Evolutionary conservation across 2,113 vertebrate genomes (phyloP), one percentile per base, ranked within the genome.

Genomic region (Sapayoa aenigma): DNA sequence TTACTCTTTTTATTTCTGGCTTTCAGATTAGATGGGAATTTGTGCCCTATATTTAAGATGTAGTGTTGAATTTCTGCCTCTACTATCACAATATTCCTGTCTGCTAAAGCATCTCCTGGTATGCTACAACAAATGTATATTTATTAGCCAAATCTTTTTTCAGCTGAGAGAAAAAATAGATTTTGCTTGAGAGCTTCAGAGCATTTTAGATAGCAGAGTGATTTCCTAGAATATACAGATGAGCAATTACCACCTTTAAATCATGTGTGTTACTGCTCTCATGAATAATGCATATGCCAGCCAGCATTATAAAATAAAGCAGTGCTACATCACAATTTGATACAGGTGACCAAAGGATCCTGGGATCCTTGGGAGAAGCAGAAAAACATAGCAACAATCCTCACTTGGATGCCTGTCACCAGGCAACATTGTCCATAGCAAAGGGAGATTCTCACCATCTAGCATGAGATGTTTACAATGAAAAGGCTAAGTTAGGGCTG

Each of bases 131-230:
- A 80, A 81, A 80, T 91, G 62, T 25, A 47, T 31, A 39, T 90
- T 91, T 93, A 95, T 95, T 78, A 80, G 73, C n/a, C 47, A 91
- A 91, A 90, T 50, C 14, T 89, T 7, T 67, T 97, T 94, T 47
- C 72, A 84, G 35, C 25, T 77, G 42, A 92, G 55, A 78, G 72
- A 83, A 79, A 84, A 89, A 94, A 65, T 9, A 86, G 55, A 55
- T 93, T 68, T 88, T 90, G 8, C 63, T 88, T 71, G 24, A 28
- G 44, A 93, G 28, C 67, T 87, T 86, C 82, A 81, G 65, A 52
- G 41, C 84, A 60, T 92, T 87, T 94, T 92, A 84, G 91, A 88
- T 68, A 75, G 55, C 37, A 81, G 65, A 41, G 60, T 80, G 49
- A 94, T 90, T 96, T 85, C 82, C 56, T 46, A 46, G 44, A 92